These are phyloP conservation scores for Ceyx cyanopectus DNA, from an alignment of 2,113 vertebrate genomes.

Conservation along the genomic window DNA sequence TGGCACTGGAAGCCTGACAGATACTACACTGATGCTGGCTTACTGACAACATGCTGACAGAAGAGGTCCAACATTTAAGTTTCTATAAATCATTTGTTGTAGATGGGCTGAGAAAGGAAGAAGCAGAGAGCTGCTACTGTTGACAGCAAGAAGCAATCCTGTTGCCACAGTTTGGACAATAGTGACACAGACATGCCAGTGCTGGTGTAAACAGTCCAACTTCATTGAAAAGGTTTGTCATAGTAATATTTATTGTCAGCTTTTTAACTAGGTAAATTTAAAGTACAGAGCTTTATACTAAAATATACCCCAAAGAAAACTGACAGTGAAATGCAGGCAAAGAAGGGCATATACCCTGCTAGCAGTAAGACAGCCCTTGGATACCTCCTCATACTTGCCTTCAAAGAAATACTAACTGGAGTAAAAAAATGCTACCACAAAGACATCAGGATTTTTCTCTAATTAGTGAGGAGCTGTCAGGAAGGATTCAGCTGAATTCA, in stretches of 20 bases:
- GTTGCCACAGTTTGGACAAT: accelerated
- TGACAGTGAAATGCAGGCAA: background rate
- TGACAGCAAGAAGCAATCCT: background rate
- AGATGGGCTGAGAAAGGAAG: background rate
- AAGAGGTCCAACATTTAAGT: background rate
- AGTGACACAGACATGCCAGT: background rate
- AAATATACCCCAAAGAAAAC: background rate
- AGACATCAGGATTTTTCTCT: background rate
- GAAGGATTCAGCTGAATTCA: background rate
- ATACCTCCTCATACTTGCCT: background rate
- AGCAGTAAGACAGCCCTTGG: background rate
- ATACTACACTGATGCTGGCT: background rate
- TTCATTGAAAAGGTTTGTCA: background rate
- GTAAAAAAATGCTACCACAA: background rate
- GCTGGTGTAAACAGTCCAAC: background rate
- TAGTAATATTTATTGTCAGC: background rate
- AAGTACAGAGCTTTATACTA: background rate
- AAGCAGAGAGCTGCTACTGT: background rate
- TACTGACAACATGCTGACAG: background rate
- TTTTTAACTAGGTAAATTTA: background rate
- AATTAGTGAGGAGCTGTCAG: background rate
- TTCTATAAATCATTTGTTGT: background rate
- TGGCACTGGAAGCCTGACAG: background rate
- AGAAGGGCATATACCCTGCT: background rate
- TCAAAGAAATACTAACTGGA: background rate